These are phyloP conservation scores for Neuroscelio doddi DNA, from an alignment of 2,888 invertebrate species.

Conservation along the genomic window DNA sequence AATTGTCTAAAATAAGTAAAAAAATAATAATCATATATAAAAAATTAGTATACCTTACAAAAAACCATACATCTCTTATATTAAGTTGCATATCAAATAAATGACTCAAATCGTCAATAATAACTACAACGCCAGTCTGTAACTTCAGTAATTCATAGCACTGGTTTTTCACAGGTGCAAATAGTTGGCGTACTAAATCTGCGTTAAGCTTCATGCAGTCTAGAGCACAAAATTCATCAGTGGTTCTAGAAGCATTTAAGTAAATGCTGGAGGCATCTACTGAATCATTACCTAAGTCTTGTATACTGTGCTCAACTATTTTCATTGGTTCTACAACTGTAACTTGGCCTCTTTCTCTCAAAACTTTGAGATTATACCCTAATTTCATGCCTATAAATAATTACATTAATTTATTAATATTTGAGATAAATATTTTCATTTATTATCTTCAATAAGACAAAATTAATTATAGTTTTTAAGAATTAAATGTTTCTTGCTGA, in stretches of 20 bases:
- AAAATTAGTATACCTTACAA: conserved; percentile 33
- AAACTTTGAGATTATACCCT: conserved; percentile 79
- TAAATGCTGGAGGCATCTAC: conserved; percentile 69
- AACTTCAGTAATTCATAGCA: conserved; percentile 68
- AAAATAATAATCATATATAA: too few species aligned
- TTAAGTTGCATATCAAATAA: conserved; percentile 78
- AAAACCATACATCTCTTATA: conserved; percentile 73
- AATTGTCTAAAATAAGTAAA: too few species aligned
- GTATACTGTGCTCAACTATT: conserved; percentile 56
- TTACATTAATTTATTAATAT: background rate
- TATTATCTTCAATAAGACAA: background rate
- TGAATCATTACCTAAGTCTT: conserved; percentile 71
- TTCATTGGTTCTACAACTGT: conserved; percentile 75
- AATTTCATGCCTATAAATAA: conserved; percentile 78
- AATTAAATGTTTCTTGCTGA: too few species aligned
- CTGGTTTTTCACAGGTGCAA: conserved; percentile 70
- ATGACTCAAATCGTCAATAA: conserved; percentile 83
- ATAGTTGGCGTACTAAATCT: conserved; percentile 70
- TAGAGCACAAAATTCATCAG: conserved; percentile 42
- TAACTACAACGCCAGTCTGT: conserved; percentile 74
- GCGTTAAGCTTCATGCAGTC: conserved; percentile 60
- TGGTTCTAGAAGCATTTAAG: conserved; percentile 63
- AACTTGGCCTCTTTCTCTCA: conserved; percentile 73
- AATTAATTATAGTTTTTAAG: too few species aligned
- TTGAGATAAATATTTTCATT: background rate